These are phyloP conservation scores for Cerastis rubricosa DNA, from an alignment of 2,888 invertebrate genomes.

Conservation along the genomic window DNA sequence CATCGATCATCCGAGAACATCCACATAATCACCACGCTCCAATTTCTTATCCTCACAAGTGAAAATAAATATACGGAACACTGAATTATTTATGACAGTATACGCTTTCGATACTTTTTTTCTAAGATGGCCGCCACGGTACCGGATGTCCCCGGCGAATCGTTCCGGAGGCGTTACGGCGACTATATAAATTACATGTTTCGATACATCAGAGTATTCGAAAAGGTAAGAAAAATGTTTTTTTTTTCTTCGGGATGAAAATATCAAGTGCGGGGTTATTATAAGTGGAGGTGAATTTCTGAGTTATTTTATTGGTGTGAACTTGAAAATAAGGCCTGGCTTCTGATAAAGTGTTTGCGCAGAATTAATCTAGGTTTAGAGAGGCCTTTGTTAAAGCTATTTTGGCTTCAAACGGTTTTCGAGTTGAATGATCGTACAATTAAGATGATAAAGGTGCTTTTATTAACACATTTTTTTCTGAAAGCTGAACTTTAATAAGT, in stretches of 20 bases:
- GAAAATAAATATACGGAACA: constrained; percentile 70
- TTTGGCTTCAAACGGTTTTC: constrained; percentile 45
- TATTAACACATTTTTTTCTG: constrained; percentile 19
- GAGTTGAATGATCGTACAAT: constrained; percentile 38
- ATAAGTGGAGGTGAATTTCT: constrained; percentile 9
- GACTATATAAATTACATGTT: constrained; percentile 64
- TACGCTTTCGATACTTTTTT: constrained; percentile 67
- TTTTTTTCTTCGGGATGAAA: constrained; percentile 36
- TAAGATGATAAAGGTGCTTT: constrained; percentile 20
- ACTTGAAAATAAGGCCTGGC: constrained; percentile 25
- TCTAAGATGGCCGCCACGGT: constrained; percentile 68
- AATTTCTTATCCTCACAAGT: constrained; percentile 58
- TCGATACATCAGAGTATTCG: constrained; percentile 56
- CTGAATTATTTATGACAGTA: constrained; percentile 68
- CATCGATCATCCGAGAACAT: constrained; percentile 51
- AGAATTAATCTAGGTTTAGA: constrained; percentile 46
- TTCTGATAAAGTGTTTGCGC: constrained; percentile 42
- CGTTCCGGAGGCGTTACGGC: constrained; percentile 66
- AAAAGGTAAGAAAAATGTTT: constrained; percentile 41
- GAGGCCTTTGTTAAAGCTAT: constrained; percentile 27
- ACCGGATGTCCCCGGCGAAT: constrained; percentile 72
- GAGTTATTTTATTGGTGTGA: constrained; percentile 36
- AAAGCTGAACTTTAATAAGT: neutral
- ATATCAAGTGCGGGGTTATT: constrained; percentile 32
- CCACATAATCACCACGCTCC: constrained; percentile 52